These are phyloP conservation scores for Enhydra lutris DNA, from an alignment of 2,113 vertebrate genomes.

Conservation along the genomic window DNA sequence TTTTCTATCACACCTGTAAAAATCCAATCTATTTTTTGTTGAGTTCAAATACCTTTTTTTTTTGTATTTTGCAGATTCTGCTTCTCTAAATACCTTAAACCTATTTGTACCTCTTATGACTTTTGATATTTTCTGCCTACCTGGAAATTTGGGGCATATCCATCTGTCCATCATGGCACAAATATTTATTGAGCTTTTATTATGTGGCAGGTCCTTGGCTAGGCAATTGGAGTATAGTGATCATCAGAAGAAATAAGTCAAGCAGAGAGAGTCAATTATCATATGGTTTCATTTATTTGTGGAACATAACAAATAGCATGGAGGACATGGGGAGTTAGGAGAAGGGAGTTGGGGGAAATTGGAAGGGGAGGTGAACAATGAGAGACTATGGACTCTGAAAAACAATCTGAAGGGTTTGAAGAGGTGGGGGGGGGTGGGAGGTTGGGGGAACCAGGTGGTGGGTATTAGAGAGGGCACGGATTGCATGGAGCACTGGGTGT, in stretches of 20 bases:
- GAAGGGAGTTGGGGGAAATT: no score
- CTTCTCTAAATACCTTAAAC: background rate
- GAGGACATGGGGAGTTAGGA: no score
- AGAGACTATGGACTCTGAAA: no score
- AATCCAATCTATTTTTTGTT: background rate
- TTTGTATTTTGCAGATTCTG: background rate
- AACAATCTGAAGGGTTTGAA: no score
- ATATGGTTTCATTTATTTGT: no score
- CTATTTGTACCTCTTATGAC: background rate
- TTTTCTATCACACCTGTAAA: background rate
- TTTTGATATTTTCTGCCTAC: background rate
- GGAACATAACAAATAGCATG: no score
- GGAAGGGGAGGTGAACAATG: no score
- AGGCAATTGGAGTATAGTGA: background rate
- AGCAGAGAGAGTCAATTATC: no score
- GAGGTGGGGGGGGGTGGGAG: no score
- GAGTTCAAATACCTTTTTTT: background rate
- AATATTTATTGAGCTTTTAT: background rate
- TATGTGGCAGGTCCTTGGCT: background rate
- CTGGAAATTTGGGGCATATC: background rate
- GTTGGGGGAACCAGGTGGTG: no score
- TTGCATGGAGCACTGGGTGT: no score
- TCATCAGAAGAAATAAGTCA: background rate
- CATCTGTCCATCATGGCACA: background rate
- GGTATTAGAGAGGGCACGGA: no score